phyloP scores from a whole-genome alignment of 1,140 invertebrate genomes.

The Aphaenogaster floridana region DNA sequence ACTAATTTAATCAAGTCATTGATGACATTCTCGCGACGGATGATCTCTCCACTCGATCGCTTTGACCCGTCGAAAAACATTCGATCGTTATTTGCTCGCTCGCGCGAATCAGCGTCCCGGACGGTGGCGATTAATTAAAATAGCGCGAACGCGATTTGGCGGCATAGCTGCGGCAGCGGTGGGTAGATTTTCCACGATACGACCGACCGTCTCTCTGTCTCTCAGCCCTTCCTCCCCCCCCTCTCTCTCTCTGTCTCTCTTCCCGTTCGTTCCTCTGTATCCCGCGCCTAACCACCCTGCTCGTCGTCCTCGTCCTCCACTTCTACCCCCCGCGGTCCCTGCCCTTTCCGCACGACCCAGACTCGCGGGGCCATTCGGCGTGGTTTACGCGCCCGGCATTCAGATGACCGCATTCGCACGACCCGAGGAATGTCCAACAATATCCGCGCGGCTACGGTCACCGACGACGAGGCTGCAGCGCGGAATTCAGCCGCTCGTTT shows the following conservation, averaged over 20 bases:
- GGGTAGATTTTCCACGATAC: constrained; percentile 80
- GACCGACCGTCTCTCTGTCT: constrained; percentile 50
- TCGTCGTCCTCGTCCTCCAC: constrained; percentile 62
- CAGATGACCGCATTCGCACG: constrained; percentile 86
- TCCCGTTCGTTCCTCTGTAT: constrained; percentile 63
- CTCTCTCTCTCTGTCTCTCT: constrained; percentile 48
- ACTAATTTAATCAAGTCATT: constrained; percentile 34
- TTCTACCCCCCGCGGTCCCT: constrained; percentile 47
- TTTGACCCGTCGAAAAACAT: constrained; percentile 25
- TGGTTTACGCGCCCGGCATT: constrained; percentile 86
- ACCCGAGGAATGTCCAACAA: constrained; percentile 86
- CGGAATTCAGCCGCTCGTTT: constrained; percentile 83
- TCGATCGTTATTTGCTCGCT: constrained; percentile 37
- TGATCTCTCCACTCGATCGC: constrained; percentile 19
- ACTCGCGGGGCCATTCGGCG: constrained; percentile 84
- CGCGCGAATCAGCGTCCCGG: constrained; percentile 34
- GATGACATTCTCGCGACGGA: not conserved
- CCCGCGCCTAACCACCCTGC: constrained; percentile 50
- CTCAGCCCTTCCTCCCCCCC: constrained; percentile 21
- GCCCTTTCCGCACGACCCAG: constrained; percentile 75
- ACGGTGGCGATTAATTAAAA: constrained; percentile 84
- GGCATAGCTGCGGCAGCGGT: constrained; percentile 81
- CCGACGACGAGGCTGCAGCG: constrained; percentile 80
- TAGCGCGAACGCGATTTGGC: constrained; percentile 83
- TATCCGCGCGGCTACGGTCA: constrained; percentile 83